Percentiles rank a stretch among this genome's conserved stretches.
Evolutionary conservation across 2,113 vertebrate genomes (phyloP).

Genomic region (Ctenodactylus gundi): DNA sequence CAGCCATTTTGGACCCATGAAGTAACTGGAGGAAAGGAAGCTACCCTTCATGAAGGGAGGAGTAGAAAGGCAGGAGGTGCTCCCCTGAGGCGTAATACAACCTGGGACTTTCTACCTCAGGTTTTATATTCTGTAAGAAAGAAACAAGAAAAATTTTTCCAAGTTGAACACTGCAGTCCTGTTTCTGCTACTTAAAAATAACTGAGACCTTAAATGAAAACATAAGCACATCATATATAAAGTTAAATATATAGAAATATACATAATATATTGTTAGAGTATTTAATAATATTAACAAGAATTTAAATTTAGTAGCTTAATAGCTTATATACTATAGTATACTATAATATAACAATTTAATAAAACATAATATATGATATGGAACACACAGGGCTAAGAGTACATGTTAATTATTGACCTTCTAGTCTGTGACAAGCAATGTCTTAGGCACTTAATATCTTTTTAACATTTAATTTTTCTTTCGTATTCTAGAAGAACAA

Average conservation of each 20-base stretch:
- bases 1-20: background rate
- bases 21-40: background rate
- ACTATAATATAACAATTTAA: too few relatives aligned
- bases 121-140: background rate
- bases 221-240: background rate
- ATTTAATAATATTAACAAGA: background rate
- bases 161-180: background rate
- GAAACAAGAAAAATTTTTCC: background rate
- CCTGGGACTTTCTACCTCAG: background rate
- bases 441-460: slow-evolving; percentile 16
- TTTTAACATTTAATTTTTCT: background rate
- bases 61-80: background rate
- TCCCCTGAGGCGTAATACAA: background rate
- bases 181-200: background rate
- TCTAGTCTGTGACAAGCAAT: slow-evolving; percentile 2
- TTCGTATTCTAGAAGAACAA: background rate
- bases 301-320: too few relatives aligned
- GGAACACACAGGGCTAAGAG: background rate
- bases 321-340: too few relatives aligned
- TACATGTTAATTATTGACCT: background rate
- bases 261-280: background rate
- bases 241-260: background rate
- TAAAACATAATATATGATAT: background rate
- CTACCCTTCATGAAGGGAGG: background rate
- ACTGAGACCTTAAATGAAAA: background rate